Evolutionary conservation across 2,888 invertebrate species (phyloP), one percentile per base, ranked within the genome.

Genomic region (Thymelicus lineola): DNA sequence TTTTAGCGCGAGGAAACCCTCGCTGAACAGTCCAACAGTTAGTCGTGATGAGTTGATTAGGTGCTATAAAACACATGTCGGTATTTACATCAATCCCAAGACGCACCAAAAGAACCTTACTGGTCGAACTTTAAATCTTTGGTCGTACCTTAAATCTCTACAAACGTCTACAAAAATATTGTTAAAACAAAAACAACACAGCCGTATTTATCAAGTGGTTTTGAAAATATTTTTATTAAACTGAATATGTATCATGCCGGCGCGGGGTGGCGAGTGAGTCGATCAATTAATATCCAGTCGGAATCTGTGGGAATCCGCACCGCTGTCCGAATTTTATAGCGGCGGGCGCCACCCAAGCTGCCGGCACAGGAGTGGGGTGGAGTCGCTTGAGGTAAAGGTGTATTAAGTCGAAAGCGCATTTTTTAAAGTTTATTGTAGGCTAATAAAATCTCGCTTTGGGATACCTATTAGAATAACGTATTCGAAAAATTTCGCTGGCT

Each of bases 251-350:
- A 77, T 79, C 77, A 78, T 81, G 78, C 73, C 73, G 75, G 80
- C 76, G 79, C 78, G 75, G 78, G 75, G 80, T 78, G 85, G 82
- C 83, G 86, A 86, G 88, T 86, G 86, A 88, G 89, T 86, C 90
- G 89, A 92, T 93, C 90, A 92, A 93, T 93, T 93, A 93, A 93
- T 93, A 92, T 92, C 89, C 89, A 93, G 83, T 89, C 85, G 91
- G 89, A 92, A 93, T 93, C 93, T 92, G 92, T 93, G 91, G 92
- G 93, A 93, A 92, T 93, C 93, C 90, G 88, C 92, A 90, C 90
- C 91, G 90, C 88, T 87, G 91, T 90, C 91, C 93, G 91, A 93
- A 93, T 93, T 93, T 93, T 93, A 93, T 93, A 90, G 92, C 89
- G 90, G 86, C 90, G 86, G 92, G 92, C 92, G 93, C 93, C 93